These are phyloP conservation scores for Hirtodrosophila trivittata DNA, from an alignment of 2,888 invertebrate species.

Conservation along the genomic window DNA sequence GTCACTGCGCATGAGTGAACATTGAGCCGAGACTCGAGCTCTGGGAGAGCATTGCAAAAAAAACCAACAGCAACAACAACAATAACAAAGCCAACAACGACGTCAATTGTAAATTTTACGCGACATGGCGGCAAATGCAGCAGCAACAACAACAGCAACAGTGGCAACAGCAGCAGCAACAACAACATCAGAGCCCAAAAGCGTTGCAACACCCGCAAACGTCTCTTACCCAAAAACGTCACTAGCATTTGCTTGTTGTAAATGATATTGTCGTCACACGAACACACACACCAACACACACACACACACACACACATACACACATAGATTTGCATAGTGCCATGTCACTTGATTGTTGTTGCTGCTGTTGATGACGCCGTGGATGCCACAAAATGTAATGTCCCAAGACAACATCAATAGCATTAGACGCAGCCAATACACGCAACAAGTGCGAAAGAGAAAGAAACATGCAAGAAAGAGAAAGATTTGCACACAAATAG, in stretches of 20 bases:
- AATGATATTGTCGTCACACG: conserved; percentile 71
- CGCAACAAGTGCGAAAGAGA: neutral
- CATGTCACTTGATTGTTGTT: conserved; percentile 40
- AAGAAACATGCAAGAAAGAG: conserved; percentile 12
- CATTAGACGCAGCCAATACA: conserved; percentile 49
- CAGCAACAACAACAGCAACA: conserved; percentile 12
- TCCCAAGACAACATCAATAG: conserved; percentile 32
- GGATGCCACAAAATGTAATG: conserved; percentile 57
- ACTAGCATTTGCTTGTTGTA: conserved; percentile 63
- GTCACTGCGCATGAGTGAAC: conserved; percentile 79
- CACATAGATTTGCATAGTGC: conserved; percentile 54
- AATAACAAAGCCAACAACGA: conserved; percentile 48
- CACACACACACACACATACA: conserved; percentile 15
- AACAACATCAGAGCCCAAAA: conserved; percentile 11
- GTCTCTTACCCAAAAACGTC: conserved; percentile 11
- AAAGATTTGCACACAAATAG: no score
- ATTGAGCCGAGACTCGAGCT: conserved; percentile 58
- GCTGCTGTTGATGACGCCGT: conserved; percentile 22
- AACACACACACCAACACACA: conserved; percentile 33
- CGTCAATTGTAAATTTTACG: conserved; percentile 74
- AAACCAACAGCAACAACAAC: conserved; percentile 27
- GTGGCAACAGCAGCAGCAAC: conserved; percentile 26
- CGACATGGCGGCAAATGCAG: conserved; percentile 70
- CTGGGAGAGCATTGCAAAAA: conserved; percentile 32
- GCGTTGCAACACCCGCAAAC: conserved; percentile 8